Conservation (phyloP, 1,140 invertebrate species). For the Diploscapter pachys region DNA sequence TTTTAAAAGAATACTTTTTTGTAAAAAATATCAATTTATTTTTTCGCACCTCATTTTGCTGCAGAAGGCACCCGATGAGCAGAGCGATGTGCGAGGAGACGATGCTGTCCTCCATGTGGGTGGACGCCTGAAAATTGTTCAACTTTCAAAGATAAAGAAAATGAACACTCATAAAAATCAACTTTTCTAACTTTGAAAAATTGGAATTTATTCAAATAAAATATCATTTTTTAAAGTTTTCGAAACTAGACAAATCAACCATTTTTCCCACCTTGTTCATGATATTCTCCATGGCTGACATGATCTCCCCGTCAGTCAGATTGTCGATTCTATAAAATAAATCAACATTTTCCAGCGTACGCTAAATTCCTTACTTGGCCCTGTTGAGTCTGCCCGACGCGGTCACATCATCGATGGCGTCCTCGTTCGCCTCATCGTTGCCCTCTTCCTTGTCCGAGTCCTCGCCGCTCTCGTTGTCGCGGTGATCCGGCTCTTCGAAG, state of each 20-base stretch:
- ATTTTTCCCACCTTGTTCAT: conserved; percentile 70
- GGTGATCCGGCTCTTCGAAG: conserved; percentile 32
- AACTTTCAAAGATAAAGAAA: not conserved
- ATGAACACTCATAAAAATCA: not conserved
- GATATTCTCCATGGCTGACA: conserved; percentile 26
- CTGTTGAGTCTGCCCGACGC: conserved; percentile 18
- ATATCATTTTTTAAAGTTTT: too few species aligned
- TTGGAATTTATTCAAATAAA: too few species aligned
- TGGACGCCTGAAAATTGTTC: conserved; percentile 68
- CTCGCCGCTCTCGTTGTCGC: conserved; percentile 14
- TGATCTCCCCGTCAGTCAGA: conserved; percentile 37
- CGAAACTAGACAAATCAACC: too few species aligned
- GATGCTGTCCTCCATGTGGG: conserved; percentile 96
- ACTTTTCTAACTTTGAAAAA: too few species aligned
- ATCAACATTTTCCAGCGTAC: too few species aligned
- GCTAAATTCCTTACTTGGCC: conserved; percentile 3
- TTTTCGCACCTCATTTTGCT: conserved; percentile 71
- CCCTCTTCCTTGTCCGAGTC: conserved; percentile 16
- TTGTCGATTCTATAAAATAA: conserved; percentile 13
- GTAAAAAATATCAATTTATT: conserved; percentile 1
- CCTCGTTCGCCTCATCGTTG: conserved; percentile 5
- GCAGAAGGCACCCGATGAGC: conserved; percentile 82
- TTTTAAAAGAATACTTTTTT: not conserved
- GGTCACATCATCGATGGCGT: conserved; percentile 33
- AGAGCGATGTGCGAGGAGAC: conserved; percentile 89